phyloP scores from a whole-genome alignment of 2,113 vertebrate species.

The Erpornis zantholeuca region DNA sequence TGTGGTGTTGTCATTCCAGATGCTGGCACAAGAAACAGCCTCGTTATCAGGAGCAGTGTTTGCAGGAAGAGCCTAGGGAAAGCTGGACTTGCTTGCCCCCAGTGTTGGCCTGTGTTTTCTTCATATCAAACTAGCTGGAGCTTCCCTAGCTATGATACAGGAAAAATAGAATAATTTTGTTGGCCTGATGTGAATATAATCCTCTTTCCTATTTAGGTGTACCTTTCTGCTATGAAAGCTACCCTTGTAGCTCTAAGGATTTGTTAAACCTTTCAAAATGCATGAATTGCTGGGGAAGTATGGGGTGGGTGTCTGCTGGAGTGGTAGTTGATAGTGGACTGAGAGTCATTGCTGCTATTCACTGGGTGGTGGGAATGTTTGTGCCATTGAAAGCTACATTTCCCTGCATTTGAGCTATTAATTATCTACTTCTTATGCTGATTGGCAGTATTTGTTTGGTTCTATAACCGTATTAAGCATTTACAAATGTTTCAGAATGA shows the following conservation, averaged over 20 bases:
- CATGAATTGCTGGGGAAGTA: rapidly evolving
- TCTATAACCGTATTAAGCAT: neutral
- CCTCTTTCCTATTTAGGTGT: neutral
- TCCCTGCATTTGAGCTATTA: neutral
- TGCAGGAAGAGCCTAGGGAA: neutral
- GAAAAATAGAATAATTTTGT: neutral
- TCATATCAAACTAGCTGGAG: neutral
- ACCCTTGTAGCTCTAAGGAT: neutral
- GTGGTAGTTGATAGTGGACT: neutral
- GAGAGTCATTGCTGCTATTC: neutral
- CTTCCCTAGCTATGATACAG: neutral
- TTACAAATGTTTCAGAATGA: neutral
- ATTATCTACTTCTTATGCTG: neutral
- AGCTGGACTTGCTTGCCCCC: neutral
- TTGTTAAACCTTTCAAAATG: neutral
- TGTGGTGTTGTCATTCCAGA: neutral
- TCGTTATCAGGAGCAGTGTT: neutral
- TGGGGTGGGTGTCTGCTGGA: neutral
- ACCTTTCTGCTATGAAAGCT: neutral
- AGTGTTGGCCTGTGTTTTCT: neutral
- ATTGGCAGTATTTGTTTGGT: neutral
- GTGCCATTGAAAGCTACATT: neutral
- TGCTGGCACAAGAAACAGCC: neutral
- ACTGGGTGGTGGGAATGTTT: neutral
- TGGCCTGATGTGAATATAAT: neutral